Percentiles rank a stretch among this genome's conserved stretches.
phyloP scores from a whole-genome alignment of 2,113 vertebrate genomes.

The Mesembrinibis cayennensis region DNA sequence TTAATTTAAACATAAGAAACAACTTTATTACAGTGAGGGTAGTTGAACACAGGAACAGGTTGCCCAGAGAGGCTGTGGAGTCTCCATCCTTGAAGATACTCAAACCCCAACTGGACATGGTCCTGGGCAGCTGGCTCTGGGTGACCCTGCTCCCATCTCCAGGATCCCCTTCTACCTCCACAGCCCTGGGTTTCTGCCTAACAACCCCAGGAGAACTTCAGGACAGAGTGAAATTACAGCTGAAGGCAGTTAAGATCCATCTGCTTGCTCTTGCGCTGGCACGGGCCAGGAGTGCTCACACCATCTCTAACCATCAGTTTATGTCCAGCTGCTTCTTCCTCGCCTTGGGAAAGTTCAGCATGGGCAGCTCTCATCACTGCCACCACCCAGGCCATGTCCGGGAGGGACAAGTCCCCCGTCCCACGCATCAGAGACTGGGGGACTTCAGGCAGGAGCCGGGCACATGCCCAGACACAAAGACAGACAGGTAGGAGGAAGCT shows the following conservation, averaged over 20 bases:
- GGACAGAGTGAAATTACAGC: neutral
- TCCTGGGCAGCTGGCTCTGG: neutral
- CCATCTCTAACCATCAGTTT: neutral
- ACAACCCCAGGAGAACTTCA: neutral
- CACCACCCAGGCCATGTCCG: neutral
- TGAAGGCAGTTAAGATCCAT: neutral
- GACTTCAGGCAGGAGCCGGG: neutral
- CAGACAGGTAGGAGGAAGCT: neutral
- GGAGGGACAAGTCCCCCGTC: neutral
- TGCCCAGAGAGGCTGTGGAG: neutral
- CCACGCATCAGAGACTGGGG: neutral
- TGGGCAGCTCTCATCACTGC: neutral
- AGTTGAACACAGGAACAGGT: neutral
- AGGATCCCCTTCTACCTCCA: neutral
- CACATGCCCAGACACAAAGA: accelerated
- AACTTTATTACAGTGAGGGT: neutral
- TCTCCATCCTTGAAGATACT: neutral
- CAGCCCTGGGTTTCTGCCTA: neutral
- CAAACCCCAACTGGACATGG: neutral
- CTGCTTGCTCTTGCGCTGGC: neutral
- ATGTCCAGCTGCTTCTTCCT: neutral
- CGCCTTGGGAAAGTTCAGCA: neutral
- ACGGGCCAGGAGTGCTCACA: neutral
- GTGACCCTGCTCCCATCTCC: neutral
- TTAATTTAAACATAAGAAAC: neutral